Conservation (phyloP, 2,888 invertebrate genomes). For the Mantis religiosa region DNA sequence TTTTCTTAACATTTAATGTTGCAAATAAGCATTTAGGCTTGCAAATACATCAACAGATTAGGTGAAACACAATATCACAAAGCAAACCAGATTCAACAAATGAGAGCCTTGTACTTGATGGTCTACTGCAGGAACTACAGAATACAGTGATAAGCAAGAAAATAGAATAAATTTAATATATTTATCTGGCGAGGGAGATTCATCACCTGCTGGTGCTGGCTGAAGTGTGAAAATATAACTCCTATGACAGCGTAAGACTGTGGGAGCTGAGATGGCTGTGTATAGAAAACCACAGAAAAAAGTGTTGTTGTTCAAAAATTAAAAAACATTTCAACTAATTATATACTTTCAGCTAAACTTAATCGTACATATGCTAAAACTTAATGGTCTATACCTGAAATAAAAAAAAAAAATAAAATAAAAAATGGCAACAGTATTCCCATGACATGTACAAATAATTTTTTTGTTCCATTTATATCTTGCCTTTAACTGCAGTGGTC, state of each 20-base stretch:
- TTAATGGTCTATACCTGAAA: background rate
- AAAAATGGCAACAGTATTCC: too few relatives aligned
- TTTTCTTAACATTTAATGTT: background rate
- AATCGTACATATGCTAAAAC: too few relatives aligned
- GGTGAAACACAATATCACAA: slow-evolving; percentile 7
- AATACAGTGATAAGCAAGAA: slow-evolving; percentile 9
- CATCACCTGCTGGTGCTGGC: slow-evolving; percentile 30
- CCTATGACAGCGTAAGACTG: slow-evolving; percentile 38
- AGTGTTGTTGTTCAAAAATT: background rate
- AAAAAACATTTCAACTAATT: background rate
- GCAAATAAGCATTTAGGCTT: background rate
- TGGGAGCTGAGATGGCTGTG: slow-evolving; percentile 43
- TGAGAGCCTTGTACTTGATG: background rate
- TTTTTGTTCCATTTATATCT: too few relatives aligned
- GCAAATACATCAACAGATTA: background rate
- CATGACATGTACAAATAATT: too few relatives aligned
- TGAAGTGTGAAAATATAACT: slow-evolving; percentile 38
- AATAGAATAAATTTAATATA: background rate
- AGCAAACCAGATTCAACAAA: slow-evolving; percentile 8
- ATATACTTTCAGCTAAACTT: background rate
- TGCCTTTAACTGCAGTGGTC: too few relatives aligned
- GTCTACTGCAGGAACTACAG: background rate
- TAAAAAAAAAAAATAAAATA: too few relatives aligned
- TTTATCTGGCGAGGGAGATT: background rate
- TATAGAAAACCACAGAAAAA: background rate